Percentiles rank a stretch among this genome's conserved stretches.
Conservation (phyloP, 2,797 vertebrate species). For the Gallinago solitaria region DNA sequence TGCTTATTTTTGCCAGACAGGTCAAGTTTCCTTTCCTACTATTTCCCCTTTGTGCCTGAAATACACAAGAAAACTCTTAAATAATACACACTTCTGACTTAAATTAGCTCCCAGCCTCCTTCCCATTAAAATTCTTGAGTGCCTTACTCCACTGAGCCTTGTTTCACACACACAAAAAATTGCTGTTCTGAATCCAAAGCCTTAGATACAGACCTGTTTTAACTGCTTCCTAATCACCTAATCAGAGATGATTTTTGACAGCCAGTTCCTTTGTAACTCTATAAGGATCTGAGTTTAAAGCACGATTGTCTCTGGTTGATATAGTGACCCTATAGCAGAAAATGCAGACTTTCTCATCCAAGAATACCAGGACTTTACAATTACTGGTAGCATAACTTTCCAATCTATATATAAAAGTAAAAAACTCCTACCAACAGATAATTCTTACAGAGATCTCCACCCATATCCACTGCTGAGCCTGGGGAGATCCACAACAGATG, state of each 20-base stretch:
- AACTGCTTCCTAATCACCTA: not conserved
- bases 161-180: not conserved
- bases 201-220: not conserved
- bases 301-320: not conserved
- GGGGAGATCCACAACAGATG: slow-evolving; percentile 59
- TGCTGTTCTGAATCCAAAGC: not conserved
- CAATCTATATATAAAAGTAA: not conserved
- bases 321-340: not conserved
- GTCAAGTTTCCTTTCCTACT: not conserved
- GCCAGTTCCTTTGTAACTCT: not conserved
- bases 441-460: slow-evolving; percentile 28
- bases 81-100: not conserved
- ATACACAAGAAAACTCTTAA: slow-evolving; percentile 11
- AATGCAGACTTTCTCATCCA: not conserved
- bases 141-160: not conserved
- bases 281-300: not conserved
- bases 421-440: not conserved
- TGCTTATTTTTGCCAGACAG: not conserved
- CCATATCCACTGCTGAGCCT: slow-evolving; percentile 32
- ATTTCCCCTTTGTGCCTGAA: not conserved
- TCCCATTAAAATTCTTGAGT: not conserved
- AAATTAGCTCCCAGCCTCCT: not conserved
- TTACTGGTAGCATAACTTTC: not conserved
- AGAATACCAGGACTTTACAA: not conserved
- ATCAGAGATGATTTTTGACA: slow-evolving; percentile 10